Evolutionary conservation across 2,888 invertebrate species (phyloP).

Genomic region (Drosophila lutescens): DNA sequence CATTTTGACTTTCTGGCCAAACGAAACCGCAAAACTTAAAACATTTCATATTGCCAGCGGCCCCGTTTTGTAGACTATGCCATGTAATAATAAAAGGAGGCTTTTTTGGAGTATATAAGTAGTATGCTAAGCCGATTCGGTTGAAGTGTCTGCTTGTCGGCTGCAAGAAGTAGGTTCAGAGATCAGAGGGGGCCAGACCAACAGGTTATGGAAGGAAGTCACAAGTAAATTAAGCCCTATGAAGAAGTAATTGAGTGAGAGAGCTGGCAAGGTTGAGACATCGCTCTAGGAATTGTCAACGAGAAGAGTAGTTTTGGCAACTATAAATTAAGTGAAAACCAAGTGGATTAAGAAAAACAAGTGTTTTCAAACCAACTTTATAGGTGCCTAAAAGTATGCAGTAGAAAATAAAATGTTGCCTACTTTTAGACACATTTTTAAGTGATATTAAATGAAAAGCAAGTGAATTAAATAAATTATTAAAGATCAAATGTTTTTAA

Average conservation of each 20-base stretch:
- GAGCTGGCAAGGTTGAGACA: neutral
- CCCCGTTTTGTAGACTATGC: slow-evolving; percentile 18
- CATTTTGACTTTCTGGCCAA: slow-evolving; percentile 4
- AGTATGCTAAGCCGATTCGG: slow-evolving; percentile 4
- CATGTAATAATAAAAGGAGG: neutral
- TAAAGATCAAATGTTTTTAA: no score
- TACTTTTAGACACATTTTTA: no score
- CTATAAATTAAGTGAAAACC: neutral
- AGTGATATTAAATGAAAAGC: no score
- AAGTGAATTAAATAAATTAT: no score
- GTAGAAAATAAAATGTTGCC: neutral
- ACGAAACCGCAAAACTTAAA: slow-evolving; percentile 44
- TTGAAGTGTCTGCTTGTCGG: neutral
- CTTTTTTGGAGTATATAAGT: neutral
- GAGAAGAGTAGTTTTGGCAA: neutral
- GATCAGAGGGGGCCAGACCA: slow-evolving; percentile 3
- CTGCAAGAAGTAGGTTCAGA: neutral
- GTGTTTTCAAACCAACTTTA: neutral
- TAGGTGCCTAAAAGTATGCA: neutral
- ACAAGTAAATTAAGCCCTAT: slow-evolving; percentile 1
- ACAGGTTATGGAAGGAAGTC: slow-evolving; percentile 2
- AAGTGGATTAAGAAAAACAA: neutral
- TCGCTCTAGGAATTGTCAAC: neutral
- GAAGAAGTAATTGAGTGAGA: slow-evolving; percentile 1
- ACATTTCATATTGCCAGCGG: slow-evolving; percentile 44